These are phyloP conservation scores for Octopus bimaculoides DNA, from an alignment of 1,140 invertebrate species.

Conservation along the genomic window DNA sequence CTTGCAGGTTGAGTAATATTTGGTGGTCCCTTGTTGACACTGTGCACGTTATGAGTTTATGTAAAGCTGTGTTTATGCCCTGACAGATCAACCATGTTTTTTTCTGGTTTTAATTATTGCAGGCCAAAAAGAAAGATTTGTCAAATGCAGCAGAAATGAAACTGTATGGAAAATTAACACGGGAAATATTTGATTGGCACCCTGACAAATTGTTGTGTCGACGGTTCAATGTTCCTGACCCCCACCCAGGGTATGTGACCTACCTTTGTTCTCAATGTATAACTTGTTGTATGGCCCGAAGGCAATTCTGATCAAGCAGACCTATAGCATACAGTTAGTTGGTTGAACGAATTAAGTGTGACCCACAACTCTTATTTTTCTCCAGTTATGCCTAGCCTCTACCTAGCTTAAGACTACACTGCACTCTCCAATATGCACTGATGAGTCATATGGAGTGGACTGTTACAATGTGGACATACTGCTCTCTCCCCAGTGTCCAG, in stretches of 20 bases:
- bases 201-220: slow-evolving; percentile 84
- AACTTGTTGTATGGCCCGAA: not conserved
- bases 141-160: slow-evolving; percentile 72
- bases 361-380: not conserved
- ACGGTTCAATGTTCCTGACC: slow-evolving; percentile 92
- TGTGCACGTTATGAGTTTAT: no score
- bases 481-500: no score
- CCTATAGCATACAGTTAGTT: not conserved
- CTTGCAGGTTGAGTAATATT: no score
- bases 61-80: no score
- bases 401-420: no score
- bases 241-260: slow-evolving; percentile 64
- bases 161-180: slow-evolving; percentile 79
- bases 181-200: slow-evolving; percentile 73
- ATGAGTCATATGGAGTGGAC: no score
- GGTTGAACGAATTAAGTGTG: no score
- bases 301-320: not conserved
- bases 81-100: not conserved
- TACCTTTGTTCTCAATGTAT: not conserved
- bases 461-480: no score
- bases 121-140: slow-evolving; percentile 48
- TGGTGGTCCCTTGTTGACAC: no score
- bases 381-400: not conserved
- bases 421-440: no score
- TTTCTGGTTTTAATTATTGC: not conserved